phyloP scores from a whole-genome alignment of 2,797 vertebrate genomes.

The Notoglanidium macrostoma region DNA sequence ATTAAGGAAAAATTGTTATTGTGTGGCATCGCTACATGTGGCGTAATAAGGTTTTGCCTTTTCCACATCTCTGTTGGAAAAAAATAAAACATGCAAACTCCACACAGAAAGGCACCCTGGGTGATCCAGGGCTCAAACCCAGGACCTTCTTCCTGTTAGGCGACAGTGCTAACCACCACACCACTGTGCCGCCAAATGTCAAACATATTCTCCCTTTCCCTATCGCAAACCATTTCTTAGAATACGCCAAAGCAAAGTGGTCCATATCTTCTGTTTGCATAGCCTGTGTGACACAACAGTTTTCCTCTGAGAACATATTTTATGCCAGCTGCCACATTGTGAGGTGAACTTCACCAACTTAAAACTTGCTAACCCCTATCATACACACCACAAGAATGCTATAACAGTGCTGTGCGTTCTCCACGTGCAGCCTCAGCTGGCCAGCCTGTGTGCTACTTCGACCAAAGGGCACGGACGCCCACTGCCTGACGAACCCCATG shows the following conservation, averaged over 20 bases:
- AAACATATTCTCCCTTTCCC: not conserved
- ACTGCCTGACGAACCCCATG: slow-evolving; percentile 61
- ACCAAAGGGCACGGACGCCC: slow-evolving; percentile 62
- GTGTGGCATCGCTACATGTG: not conserved
- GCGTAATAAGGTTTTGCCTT: slow-evolving; percentile 10
- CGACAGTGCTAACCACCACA: no score
- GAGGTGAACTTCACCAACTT: not conserved
- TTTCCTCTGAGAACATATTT: not conserved
- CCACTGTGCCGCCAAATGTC: not conserved
- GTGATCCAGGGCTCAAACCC: no score
- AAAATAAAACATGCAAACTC: not conserved
- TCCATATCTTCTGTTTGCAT: not conserved
- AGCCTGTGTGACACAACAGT: not conserved
- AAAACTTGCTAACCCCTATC: no score
- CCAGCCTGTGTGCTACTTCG: slow-evolving; percentile 70
- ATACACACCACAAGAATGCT: not conserved
- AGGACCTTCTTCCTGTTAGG: no score
- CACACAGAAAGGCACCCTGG: no score
- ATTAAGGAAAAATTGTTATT: not conserved
- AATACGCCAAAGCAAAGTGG: not conserved
- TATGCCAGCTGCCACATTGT: not conserved
- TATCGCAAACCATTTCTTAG: not conserved
- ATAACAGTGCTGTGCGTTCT: not conserved
- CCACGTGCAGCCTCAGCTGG: slow-evolving; percentile 73
- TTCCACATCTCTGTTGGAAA: not conserved